Percentiles rank a stretch among this genome's conserved stretches.
Conservation (phyloP, 2,113 vertebrate genomes). For the Pelusios castaneus region DNA sequence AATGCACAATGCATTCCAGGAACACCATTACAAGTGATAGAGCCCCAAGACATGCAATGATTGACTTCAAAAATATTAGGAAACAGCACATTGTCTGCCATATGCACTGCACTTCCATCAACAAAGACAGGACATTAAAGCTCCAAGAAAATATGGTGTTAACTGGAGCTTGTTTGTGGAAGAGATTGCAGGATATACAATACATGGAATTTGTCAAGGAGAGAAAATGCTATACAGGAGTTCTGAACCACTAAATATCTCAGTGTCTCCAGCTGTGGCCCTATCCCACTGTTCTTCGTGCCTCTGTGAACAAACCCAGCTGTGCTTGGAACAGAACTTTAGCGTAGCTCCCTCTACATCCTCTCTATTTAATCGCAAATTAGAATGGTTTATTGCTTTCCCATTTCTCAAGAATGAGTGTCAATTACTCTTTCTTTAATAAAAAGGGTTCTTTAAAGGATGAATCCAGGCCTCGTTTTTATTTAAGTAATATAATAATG, state of each 20-base stretch:
- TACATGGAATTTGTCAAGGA: not conserved
- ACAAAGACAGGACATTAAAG: not conserved
- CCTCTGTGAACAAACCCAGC: not conserved
- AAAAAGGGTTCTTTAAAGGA: not conserved
- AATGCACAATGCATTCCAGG: not conserved
- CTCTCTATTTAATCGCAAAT: not conserved
- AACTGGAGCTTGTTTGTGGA: not conserved
- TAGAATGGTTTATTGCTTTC: not conserved
- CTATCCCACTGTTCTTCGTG: not conserved
- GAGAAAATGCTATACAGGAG: not conserved
- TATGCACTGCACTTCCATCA: not conserved
- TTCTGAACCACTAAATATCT: not conserved
- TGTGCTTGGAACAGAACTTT: not conserved
- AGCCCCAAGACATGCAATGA: not conserved
- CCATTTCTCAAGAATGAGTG: not conserved
- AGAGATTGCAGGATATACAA: not conserved
- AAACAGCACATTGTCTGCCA: not conserved
- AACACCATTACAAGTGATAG: not conserved
- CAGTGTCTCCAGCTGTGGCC: accelerated
- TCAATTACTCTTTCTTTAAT: not conserved
- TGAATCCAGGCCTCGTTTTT: not conserved
- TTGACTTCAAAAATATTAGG: not conserved
- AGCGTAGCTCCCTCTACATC: not conserved
- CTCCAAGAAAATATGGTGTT: not conserved
- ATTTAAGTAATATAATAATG: not conserved